A percentile compares a stretch with the other conserved stretches of the same genome.
These are phyloP conservation scores for Erythrolamprus reginae DNA, from an alignment of 2,113 vertebrate genomes.

Conservation along the genomic window DNA sequence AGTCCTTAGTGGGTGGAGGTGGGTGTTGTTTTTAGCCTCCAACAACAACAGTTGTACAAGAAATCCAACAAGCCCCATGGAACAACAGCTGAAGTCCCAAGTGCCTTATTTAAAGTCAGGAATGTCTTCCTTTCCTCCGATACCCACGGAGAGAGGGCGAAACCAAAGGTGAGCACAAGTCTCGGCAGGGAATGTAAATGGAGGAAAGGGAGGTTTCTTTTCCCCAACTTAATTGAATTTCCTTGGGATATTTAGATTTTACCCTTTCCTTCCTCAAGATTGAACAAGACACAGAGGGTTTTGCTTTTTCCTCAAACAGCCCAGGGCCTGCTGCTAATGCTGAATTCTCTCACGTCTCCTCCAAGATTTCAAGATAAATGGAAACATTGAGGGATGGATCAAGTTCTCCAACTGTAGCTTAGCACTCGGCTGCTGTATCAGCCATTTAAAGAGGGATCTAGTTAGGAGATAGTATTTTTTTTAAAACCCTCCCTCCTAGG, in stretches of 20 bases:
- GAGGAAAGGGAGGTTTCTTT: constrained; percentile 15
- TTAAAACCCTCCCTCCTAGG: neutral
- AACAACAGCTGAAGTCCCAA: neutral
- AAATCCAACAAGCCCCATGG: neutral
- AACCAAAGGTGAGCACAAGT: neutral
- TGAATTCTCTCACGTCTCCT: constrained; percentile 24
- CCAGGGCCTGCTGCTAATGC: constrained; percentile 35
- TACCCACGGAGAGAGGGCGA: neutral
- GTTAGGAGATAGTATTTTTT: too few relatives aligned
- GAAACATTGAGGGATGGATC: neutral
- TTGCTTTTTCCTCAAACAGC: constrained; percentile 28
- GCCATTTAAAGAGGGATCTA: neutral
- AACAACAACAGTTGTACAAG: neutral
- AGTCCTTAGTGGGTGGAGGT: too few relatives aligned
- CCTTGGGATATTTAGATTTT: constrained; percentile 7
- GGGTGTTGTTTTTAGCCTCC: neutral
- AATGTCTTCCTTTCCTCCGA: neutral
- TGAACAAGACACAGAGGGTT: constrained; percentile 18
- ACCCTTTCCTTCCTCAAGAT: neutral
- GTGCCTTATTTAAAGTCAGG: constrained; percentile 8
- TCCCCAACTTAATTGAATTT: constrained; percentile 30
- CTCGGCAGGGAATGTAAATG: neutral
- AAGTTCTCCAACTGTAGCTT: neutral
- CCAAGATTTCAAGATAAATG: constrained; percentile 15
- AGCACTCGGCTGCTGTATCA: neutral